phyloP scores from a whole-genome alignment of 30 jellyfish, hydroid and myxozoan genomes.

The Aurelia coerulea region DNA sequence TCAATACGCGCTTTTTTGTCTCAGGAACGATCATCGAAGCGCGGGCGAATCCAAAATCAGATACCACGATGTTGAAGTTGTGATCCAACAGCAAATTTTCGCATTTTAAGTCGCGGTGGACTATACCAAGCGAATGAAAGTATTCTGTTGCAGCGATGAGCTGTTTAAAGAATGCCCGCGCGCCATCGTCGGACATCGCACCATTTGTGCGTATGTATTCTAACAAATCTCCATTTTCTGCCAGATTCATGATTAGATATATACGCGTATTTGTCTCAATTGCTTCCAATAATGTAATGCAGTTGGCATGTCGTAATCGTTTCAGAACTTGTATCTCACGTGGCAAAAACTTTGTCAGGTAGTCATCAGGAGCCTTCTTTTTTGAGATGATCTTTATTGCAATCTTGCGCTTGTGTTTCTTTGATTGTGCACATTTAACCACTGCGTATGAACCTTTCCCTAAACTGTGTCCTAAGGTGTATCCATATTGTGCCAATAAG shows the following conservation, averaged over 20 bases:
- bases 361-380: slow-evolving; percentile 99
- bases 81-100: slow-evolving; percentile 91
- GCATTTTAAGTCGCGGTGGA: slow-evolving; percentile 97
- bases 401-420: slow-evolving; percentile 83
- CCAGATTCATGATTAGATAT: slow-evolving; percentile 94
- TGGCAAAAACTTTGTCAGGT: slow-evolving; percentile 91
- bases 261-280: slow-evolving; percentile 95
- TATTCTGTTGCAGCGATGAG: slow-evolving; percentile 89
- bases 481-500: slow-evolving; percentile 94
- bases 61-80: slow-evolving; percentile 76
- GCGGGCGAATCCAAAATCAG: slow-evolving; percentile 98
- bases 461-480: slow-evolving; percentile 87
- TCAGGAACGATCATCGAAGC: slow-evolving; percentile 92
- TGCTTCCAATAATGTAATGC: slow-evolving; percentile 97
- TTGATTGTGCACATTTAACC: slow-evolving; percentile 91
- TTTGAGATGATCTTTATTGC: slow-evolving; percentile 97
- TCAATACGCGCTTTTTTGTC: slow-evolving; percentile 83
- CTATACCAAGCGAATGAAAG: slow-evolving; percentile 91
- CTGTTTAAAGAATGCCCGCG: slow-evolving; percentile 83
- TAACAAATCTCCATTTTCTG: slow-evolving; percentile 97
- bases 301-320: slow-evolving; percentile 85
- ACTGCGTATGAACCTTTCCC: slow-evolving; percentile 99
- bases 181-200: slow-evolving; percentile 90
- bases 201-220: slow-evolving; percentile 96
- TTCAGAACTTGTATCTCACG: slow-evolving; percentile 97